Percentiles rank a stretch among this genome's conserved stretches.
Conservation (phyloP, 1,140 invertebrate genomes). For the Latrodectus geometricus region DNA sequence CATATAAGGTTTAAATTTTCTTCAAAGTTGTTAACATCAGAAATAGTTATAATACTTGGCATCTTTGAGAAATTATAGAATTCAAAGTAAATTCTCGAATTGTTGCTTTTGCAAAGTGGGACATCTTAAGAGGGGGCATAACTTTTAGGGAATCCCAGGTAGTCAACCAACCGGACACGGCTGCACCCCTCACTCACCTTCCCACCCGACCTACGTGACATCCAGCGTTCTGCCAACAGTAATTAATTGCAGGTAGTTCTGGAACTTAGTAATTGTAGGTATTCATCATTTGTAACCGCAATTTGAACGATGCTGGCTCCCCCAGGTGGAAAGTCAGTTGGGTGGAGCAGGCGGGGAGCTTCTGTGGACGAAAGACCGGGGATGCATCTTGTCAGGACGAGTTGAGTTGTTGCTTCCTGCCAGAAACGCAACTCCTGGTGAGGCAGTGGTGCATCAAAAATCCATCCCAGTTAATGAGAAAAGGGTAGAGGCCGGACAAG, state of each 20-base stretch:
- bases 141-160: no score
- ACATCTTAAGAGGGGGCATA: no score
- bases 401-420: not conserved
- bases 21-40: no score
- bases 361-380: not conserved
- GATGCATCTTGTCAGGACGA: not conserved
- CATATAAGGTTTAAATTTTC: no score
- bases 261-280: not conserved
- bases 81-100: no score
- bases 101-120: no score
- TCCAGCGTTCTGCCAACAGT: not conserved
- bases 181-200: no score
- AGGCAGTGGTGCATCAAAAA: conserved; percentile 3
- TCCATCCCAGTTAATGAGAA: conserved; percentile 37
- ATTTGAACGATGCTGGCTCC: not conserved
- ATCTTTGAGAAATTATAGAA: no score
- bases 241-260: conserved; percentile 15
- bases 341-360: not conserved
- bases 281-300: conserved; percentile 12
- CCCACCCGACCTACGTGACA: not conserved
- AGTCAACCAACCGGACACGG: no score
- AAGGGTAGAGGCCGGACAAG: not conserved
- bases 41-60: no score
- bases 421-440: not conserved
- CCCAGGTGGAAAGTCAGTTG: not conserved